phyloP scores from a whole-genome alignment of 2,888 invertebrate genomes.

The Erannis defoliaria region DNA sequence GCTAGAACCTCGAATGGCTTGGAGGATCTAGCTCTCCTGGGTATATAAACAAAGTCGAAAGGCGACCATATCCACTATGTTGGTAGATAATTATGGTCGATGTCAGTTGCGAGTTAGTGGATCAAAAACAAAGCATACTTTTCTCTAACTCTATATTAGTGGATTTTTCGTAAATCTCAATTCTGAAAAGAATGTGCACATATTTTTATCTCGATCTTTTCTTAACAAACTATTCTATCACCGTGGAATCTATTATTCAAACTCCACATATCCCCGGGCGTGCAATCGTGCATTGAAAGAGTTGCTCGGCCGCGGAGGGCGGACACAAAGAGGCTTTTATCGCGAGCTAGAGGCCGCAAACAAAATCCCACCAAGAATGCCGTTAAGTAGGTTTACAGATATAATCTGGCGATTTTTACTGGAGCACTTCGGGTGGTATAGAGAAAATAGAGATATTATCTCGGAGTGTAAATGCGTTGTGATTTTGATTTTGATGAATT shows the following conservation, averaged over 20 bases:
- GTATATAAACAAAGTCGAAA: no score
- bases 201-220: background rate
- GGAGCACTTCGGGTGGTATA: background rate
- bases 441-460: no score
- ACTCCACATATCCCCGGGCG: conserved; percentile 43
- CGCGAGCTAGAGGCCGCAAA: conserved; percentile 64
- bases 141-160: no score
- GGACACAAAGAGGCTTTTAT: conserved; percentile 81
- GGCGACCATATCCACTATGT: no score
- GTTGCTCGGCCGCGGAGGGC: conserved; percentile 60
- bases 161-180: background rate
- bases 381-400: conserved; percentile 67
- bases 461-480: background rate
- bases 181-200: background rate
- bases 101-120: no score
- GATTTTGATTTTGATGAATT: background rate
- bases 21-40: no score
- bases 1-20: no score
- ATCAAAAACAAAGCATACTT: no score
- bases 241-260: conserved; percentile 43
- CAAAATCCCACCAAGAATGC: conserved; percentile 71
- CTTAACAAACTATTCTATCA: conserved; percentile 20
- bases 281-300: conserved; percentile 73
- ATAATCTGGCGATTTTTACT: conserved; percentile 58
- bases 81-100: no score